Evolutionary conservation across 37 sponge, comb jelly and placozoan genomes (phyloP).

Genomic region (Amphimedon queenslandica): DNA sequence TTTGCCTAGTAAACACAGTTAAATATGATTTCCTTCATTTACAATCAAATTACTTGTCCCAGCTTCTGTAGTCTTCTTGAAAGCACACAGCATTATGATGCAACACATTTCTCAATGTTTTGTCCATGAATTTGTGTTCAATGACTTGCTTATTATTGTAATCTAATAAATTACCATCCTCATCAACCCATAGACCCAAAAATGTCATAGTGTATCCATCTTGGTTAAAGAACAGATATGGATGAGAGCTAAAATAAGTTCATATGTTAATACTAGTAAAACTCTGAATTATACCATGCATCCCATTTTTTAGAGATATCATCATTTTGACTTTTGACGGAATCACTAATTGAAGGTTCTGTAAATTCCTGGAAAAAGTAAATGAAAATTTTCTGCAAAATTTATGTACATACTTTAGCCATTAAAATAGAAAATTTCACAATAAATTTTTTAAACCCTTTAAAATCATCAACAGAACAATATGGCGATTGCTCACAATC

Average conservation of each 20-base stretch:
- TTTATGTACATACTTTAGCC: slow-evolving; percentile 53
- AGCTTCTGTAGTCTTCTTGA: slow-evolving; percentile 34
- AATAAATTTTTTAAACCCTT: slow-evolving; percentile 86
- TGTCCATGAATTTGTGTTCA: slow-evolving; percentile 14
- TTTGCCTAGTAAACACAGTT: background rate
- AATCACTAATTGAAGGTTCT: background rate
- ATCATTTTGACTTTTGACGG: background rate
- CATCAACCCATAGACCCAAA: slow-evolving; percentile 71
- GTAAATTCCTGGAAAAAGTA: slow-evolving; percentile 3
- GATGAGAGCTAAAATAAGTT: slow-evolving; percentile 67
- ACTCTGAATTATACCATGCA: background rate
- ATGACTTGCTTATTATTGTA: background rate
- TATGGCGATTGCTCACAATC: slow-evolving; percentile 70
- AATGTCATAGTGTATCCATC: slow-evolving; percentile 78
- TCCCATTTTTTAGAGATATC: background rate
- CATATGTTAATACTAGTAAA: background rate
- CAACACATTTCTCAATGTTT: slow-evolving; percentile 4
- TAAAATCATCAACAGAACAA: slow-evolving; percentile 38
- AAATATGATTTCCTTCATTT: slow-evolving; percentile 1
- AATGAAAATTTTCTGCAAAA: background rate
- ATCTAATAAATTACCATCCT: slow-evolving; percentile 43
- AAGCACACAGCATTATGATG: slow-evolving; percentile 4
- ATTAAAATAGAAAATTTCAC: slow-evolving; percentile 87
- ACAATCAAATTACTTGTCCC: slow-evolving; percentile 6
- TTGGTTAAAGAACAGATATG: slow-evolving; percentile 93